Evolutionary conservation across 2,113 vertebrate species (phyloP).

Genomic region (Zosterops lateralis): DNA sequence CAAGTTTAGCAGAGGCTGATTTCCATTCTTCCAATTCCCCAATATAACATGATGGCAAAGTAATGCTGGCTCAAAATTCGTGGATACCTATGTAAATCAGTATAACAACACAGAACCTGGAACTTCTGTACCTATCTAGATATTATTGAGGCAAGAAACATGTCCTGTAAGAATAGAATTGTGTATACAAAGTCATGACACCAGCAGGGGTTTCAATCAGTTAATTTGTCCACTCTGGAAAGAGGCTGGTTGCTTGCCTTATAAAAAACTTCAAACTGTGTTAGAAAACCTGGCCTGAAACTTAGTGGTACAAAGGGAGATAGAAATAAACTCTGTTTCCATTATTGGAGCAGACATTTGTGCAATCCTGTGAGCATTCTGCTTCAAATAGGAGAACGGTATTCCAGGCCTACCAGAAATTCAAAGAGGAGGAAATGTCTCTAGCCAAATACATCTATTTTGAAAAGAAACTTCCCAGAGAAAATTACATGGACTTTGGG

Average conservation of each 20-base stretch:
- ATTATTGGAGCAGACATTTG: neutral
- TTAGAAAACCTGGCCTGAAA: neutral
- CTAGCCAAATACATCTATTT: neutral
- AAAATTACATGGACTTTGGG: rapidly evolving
- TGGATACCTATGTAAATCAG: neutral
- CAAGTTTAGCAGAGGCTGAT: neutral
- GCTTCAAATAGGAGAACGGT: neutral
- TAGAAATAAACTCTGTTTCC: neutral
- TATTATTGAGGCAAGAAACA: neutral
- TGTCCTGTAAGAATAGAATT: neutral
- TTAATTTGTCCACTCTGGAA: neutral
- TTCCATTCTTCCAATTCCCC: neutral
- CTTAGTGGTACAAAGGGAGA: neutral
- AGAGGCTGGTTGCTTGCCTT: neutral
- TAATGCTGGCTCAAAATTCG: neutral
- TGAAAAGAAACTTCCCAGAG: neutral
- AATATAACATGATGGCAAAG: neutral
- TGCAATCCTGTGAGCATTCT: neutral
- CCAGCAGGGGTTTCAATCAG: neutral
- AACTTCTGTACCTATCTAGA: neutral
- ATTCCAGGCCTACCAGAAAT: neutral
- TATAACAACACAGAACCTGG: neutral
- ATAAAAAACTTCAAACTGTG: neutral
- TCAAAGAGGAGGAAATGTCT: neutral
- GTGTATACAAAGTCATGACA: neutral